phyloP scores from a whole-genome alignment of 2,888 invertebrate species.

The Mimachlamys varia region DNA sequence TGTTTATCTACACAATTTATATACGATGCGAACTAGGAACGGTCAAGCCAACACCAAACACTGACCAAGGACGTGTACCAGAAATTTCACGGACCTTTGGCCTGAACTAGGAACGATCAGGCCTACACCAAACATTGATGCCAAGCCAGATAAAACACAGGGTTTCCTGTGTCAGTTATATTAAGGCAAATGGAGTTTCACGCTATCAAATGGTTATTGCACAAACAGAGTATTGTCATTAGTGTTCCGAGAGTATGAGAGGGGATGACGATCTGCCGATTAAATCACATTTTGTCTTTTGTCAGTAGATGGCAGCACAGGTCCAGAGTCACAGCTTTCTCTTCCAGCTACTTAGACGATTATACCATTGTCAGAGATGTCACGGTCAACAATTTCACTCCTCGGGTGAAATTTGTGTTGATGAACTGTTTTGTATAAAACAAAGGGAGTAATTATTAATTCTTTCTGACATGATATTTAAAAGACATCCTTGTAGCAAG shows the following conservation, averaged over 20 bases:
- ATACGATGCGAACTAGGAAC: background rate
- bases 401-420: background rate
- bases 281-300: background rate
- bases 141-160: background rate
- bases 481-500: background rate
- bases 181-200: background rate
- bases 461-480: background rate
- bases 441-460: background rate
- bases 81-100: too few species aligned
- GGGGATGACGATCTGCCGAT: background rate
- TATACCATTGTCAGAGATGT: background rate
- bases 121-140: too few species aligned
- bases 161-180: background rate
- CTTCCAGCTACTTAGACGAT: background rate
- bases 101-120: too few species aligned
- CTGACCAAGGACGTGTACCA: background rate
- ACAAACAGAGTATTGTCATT: conserved; percentile 26
- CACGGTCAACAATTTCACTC: background rate
- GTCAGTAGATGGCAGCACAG: background rate
- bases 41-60: too few species aligned
- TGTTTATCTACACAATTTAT: background rate
- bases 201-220: conserved; percentile 28
- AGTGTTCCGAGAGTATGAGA: background rate
- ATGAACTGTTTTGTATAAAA: background rate
- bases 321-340: background rate